Base-by-base conservation (phyloP, 1,140 invertebrate species). In the Bathynomus jamesi region DNA sequence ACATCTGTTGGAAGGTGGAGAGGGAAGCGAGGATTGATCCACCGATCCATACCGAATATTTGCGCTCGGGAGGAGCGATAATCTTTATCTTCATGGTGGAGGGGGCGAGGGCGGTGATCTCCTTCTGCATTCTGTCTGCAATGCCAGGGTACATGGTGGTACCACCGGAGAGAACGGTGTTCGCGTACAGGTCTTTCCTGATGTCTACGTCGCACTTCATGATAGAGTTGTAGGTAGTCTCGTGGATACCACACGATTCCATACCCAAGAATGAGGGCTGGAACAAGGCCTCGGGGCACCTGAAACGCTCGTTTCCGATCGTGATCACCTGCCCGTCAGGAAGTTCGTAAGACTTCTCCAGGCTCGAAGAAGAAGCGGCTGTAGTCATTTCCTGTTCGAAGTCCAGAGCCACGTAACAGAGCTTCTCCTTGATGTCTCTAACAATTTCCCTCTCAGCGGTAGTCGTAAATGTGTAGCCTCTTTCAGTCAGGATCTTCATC, bases 1-100 rank as follows among this genome's bases (percentile, higher is more conserved):
- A 94, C 90, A 91, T 92, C 85, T 91, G 90, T 83, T 93, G 91
- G 91, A 93, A 93, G 83, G 91, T 93, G 77, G 91, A 92, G 25
- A 93, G 84, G 61, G 91, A 92, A 74, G 91, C 91, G 78, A 93
- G 83, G 85, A 92, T 93, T 83, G 90, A 91, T 77, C 91, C 91
- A 82, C 90, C 89, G 87, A 93, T 92, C 91, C 91, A 93, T 82
- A 93, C 91, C 84, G 91, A 93, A 86, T 94, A 94, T 82, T 94
- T 94, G 83, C 92, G 89, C 82, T 94, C 92, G 73, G 92, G 92
- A 77, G 90, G 92, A 82, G 92, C 70, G 82, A 94, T 94, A 78
- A 87, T 86, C 82, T 87, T 87, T 79, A 87, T 87, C 80, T 86
- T 86, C 84, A 87, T 87, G 61, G 85, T 86, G 67, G 78, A 78